Evolutionary conservation across 2,113 vertebrate genomes (phyloP), one percentile per base, ranked within the genome.

Genomic region (Castor canadensis): DNA sequence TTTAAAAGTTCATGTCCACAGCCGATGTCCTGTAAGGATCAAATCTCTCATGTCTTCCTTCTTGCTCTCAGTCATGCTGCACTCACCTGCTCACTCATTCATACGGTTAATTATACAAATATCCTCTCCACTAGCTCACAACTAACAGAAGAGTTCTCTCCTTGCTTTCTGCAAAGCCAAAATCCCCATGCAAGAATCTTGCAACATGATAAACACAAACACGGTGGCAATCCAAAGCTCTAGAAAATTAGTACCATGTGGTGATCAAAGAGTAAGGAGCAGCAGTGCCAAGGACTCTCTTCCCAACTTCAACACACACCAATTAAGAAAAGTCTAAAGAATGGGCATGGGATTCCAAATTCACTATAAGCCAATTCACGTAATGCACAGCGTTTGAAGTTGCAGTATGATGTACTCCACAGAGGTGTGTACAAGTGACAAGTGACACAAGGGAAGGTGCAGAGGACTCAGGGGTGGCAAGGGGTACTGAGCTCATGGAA

Each of bases 261-360:
- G 75, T 72, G 62, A 89, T 30, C 79, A 77, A 89, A 93, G 75
- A 89, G 87, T 40, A 92, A 69, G 75, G 64, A 80, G 3, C 20
- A 75, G 60, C 67, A 47, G 5, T 79, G 62, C 67, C 73, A 92
- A 60, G 26, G 19, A 56, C 69, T 92, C 49, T 82, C 28, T 73
- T 95, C 62, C 85, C 79, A 86, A 92, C 28, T 84, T 40, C 9
- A 77, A 32, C 26, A 49, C n/a, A 80, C 35, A 71, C 32, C 45
- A 62, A 89, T 52, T 81, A 93, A 72, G 67, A 76, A 79, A 76
- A 75, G 54, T 85, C 87, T 76, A 85, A 75, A 62, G 43, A 95
- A 86, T 26, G 40, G 1, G 3, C 49, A 64, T 72, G 35, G n/a
- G 66, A 82, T 86, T 89, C 67, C 79, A 97, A 75, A 89, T 69